Base-by-base conservation (phyloP, 2,888 invertebrate genomes). In the Drosophila niveifrons region DNA sequence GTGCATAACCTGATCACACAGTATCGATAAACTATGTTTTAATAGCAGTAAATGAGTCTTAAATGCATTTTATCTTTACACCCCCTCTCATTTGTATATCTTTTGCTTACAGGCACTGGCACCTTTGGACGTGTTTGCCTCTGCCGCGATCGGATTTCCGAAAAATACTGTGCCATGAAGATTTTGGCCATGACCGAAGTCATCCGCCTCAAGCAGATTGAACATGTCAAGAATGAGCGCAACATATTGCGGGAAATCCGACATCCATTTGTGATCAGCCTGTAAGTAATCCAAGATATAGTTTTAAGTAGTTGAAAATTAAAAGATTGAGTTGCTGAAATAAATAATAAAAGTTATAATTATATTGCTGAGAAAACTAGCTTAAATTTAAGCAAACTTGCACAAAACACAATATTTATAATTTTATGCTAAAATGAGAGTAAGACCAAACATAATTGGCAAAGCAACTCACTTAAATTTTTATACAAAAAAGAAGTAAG, bases 211-310 rank as follows among this genome's bases (percentile, higher is more conserved):
- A 97, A 98, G 93, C 99, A 99, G 94, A 97, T 98, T 84, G 98
- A 98, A 90, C 99, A 99, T 93, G 98, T 99, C 72, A 97, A 97
- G 94, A 99, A 98, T 93, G 99, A 99, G 93, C 98, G 98, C 92
- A 96, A 95, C 88, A 98, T 99, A 88, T 94, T 99, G 71, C 94
- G 96, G 75, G 96, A 97, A 93, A 96, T 99, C 85, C 95, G 96
- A 87, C 98, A 99, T 94, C 99, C 99, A 57, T 99, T 99, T 93
- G 96, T 99, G 90, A 98, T 99, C 64, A 97, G 97, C 92, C 94
- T 98, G 97, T 97, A 93, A 96, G 97, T 92, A 82, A 4, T 17
- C 17, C 2, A 3, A 23, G 11, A 51, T 17, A 1, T 31, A n/a
- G 2, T 4, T 28, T n/a, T 8, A n/a, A 23, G 3, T 10, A 9